A percentile compares a stretch with the other conserved stretches of the same genome.
These are phyloP conservation scores for Oreohelix idahoensis DNA, from an alignment of 1,140 invertebrate species.

Conservation along the genomic window DNA sequence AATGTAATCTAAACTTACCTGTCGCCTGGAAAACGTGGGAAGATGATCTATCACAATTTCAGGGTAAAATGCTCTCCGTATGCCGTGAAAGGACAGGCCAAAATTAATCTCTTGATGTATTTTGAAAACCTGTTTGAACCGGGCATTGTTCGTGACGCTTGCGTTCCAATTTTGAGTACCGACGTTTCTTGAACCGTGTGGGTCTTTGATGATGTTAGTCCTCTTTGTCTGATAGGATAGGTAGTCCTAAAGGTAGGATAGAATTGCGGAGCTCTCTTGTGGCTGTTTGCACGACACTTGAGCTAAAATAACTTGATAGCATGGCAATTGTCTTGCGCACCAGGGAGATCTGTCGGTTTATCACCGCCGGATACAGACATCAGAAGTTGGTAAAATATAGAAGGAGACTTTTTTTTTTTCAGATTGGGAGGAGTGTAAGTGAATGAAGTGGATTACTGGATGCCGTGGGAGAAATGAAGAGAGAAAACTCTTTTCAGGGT, in stretches of 20 bases:
- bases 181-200: not conserved
- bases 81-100: not conserved
- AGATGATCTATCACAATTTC: not conserved
- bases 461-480: no score
- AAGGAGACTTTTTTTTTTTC: no score
- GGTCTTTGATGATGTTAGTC: not conserved
- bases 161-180: not conserved
- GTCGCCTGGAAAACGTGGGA: not conserved
- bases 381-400: no score
- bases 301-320: not conserved
- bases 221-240: not conserved
- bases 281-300: not conserved
- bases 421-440: no score
- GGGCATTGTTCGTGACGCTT: not conserved
- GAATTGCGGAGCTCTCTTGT: not conserved
- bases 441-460: no score
- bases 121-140: not conserved
- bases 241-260: not conserved
- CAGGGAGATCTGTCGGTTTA: not conserved
- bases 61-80: not conserved
- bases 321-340: not conserved
- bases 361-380: no score
- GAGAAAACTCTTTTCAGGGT: no score
- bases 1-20: slow-evolving; percentile 1
- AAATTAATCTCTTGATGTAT: slow-evolving; percentile 2